Base-by-base conservation (phyloP, 2,797 vertebrate genomes). In the Notoglanidium macrostoma region DNA sequence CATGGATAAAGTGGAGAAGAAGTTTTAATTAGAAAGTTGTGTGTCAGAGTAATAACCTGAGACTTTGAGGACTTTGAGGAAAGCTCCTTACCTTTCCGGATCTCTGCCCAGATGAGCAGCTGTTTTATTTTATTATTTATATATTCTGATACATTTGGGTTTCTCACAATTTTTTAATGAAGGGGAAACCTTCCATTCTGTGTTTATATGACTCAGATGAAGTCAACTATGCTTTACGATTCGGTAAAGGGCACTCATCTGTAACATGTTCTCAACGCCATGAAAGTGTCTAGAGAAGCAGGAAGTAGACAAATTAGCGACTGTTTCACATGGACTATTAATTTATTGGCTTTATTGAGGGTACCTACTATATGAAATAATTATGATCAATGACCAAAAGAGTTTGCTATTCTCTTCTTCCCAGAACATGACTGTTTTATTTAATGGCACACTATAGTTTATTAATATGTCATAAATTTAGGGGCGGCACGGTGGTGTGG, bases 91-190 rank as follows among this genome's bases (percentile, higher is more conserved):
- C n/a, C 9, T 77, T 77, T 19, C 74, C 55, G 74, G 74, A 55
- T 77, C 74, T 77, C n/a, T 32, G 74, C n/a, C 51, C 14, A 77
- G 32, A 77, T 54, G 4, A 55, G 29, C 74, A 54, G 49, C 74
- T 77, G 74, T 77, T 77, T 54, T 17, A 77, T 77, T 54, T 77
- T 32, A 77, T 77, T 77, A 77, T 55, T 77, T 2, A 77, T 77
- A 77, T 54, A 77, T 54, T 32, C 49, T 32, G n/a, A 15, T n/a
- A 77, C 15, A 54, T 77, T 76, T 76, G 12, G 73, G 0, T n/a
- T 73, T n/a, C 23, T 3, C 23, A n/a, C 11, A n/a, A 8, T 2
- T n/a, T 74, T n/a, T 26, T 74, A 44, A 46, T 26, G 44, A 74
- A n/a, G 44, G 44, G 46, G 12, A 49, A 49, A 51, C 40, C 46